A percentile compares a stretch with the other conserved stretches of the same genome.
Evolutionary conservation across 2,888 invertebrate genomes (phyloP).

Genomic region (Drosophila picticornis): DNA sequence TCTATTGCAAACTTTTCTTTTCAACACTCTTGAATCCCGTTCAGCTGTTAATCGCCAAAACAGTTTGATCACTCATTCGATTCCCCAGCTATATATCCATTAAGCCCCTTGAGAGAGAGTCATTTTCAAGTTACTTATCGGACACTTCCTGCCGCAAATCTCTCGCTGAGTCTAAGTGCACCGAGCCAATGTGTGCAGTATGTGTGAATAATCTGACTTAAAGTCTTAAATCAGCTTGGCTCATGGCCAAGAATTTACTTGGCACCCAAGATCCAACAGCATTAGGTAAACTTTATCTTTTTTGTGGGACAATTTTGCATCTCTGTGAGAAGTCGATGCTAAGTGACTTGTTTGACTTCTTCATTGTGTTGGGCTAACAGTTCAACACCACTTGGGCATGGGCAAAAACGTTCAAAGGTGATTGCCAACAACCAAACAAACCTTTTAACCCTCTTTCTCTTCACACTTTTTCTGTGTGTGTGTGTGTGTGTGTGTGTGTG

Average conservation of each 20-base stretch:
- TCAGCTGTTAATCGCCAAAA: slow-evolving; percentile 35
- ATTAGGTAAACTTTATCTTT: slow-evolving; percentile 38
- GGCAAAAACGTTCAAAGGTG: slow-evolving; percentile 52
- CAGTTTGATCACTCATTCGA: slow-evolving; percentile 36
- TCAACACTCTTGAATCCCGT: neutral
- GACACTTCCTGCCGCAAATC: slow-evolving; percentile 72
- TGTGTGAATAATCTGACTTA: slow-evolving; percentile 49
- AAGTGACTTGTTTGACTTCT: slow-evolving; percentile 78
- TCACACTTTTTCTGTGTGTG: slow-evolving; percentile 30
- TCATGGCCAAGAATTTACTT: slow-evolving; percentile 38
- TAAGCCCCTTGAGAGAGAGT: slow-evolving; percentile 23
- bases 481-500: slow-evolving; percentile 11
- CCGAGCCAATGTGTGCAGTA: slow-evolving; percentile 24
- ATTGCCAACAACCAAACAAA: slow-evolving; percentile 41
- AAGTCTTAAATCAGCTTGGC: slow-evolving; percentile 69
- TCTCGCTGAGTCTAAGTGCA: slow-evolving; percentile 54
- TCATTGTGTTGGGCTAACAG: slow-evolving; percentile 58
- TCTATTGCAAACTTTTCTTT: neutral
- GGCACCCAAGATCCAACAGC: slow-evolving; percentile 4
- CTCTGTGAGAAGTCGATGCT: slow-evolving; percentile 37
- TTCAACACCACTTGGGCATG: slow-evolving; percentile 37
- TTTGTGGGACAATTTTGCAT: slow-evolving; percentile 59
- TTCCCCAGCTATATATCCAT: slow-evolving; percentile 17
- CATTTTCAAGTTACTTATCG: slow-evolving; percentile 52
- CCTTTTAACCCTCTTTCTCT: slow-evolving; percentile 32